A percentile compares a stretch with the other conserved stretches of the same genome.
phyloP scores from a whole-genome alignment of 2,113 vertebrate genomes.

The Colius striatus region DNA sequence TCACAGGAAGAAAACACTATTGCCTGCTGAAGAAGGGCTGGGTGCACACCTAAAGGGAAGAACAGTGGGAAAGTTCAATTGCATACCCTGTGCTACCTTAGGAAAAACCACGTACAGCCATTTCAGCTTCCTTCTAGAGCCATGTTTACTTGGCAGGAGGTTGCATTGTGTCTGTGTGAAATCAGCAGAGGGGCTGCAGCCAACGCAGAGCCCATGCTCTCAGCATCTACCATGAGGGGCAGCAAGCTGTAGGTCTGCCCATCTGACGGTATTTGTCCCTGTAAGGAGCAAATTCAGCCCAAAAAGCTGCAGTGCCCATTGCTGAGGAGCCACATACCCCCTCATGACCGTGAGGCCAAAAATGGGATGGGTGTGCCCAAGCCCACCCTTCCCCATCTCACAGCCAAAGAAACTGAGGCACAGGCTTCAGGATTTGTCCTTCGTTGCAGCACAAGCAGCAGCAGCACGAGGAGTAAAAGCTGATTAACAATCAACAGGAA shows the following conservation, averaged over 20 bases:
- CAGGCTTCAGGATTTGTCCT: not conserved
- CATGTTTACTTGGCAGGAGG: not conserved
- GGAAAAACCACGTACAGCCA: not conserved
- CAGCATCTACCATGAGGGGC: not conserved
- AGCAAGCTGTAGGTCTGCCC: not conserved
- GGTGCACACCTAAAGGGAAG: not conserved
- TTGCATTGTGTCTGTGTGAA: not conserved
- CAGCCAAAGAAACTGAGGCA: not conserved
- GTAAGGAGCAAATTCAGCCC: not conserved
- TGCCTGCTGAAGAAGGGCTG: not conserved
- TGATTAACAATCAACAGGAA: not conserved
- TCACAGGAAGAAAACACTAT: not conserved
- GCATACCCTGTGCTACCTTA: not conserved
- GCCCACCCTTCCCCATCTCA: not conserved
- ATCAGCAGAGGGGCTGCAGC: not conserved
- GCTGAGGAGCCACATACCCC: not conserved
- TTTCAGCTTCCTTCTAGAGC: not conserved
- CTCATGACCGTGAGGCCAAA: not conserved
- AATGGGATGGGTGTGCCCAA: accelerated
- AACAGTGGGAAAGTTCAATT: not conserved
- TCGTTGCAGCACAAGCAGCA: not conserved
- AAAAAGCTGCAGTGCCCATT: not conserved
- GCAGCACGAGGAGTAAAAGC: not conserved
- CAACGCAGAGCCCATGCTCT: not conserved
- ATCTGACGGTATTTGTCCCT: accelerated